These are phyloP conservation scores for Amaurobius ferox DNA, from an alignment of 2,888 invertebrate species.

Conservation along the genomic window DNA sequence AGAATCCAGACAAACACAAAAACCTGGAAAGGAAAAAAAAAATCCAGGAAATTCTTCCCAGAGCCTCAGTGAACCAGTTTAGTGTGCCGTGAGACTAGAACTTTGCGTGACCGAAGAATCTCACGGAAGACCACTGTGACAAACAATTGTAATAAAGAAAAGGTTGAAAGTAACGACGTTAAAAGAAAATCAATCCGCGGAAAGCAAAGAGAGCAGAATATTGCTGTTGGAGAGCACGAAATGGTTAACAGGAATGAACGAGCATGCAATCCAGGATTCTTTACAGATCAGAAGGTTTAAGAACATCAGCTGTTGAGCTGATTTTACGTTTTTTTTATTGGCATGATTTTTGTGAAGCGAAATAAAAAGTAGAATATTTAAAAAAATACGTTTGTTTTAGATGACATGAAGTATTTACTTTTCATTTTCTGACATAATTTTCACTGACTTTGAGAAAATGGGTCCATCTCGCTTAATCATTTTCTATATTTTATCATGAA, in stretches of 20 bases:
- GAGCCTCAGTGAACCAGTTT: conserved; percentile 3
- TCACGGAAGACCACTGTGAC: not conserved
- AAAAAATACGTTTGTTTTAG: too few species aligned
- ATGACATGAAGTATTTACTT: too few species aligned
- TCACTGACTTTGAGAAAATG: too few species aligned
- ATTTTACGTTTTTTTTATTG: not conserved
- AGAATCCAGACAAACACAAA: too few species aligned
- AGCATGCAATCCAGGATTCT: not conserved
- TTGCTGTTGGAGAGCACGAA: not conserved
- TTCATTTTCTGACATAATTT: too few species aligned
- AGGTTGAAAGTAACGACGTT: not conserved
- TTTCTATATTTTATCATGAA: too few species aligned
- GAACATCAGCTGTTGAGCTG: not conserved
- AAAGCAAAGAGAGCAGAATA: not conserved
- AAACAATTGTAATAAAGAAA: conserved; percentile 1
- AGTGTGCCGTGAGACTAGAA: not conserved
- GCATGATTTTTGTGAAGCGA: too few species aligned
- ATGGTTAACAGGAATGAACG: not conserved
- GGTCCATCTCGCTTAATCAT: too few species aligned
- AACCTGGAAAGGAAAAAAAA: too few species aligned
- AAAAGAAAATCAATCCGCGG: conserved; percentile 10
- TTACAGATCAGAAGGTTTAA: not conserved
- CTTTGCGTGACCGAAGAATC: not conserved
- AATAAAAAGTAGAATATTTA: too few species aligned
- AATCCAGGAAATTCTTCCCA: too few species aligned